Evolutionary conservation across 2,797 vertebrate genomes (phyloP), one percentile per base, ranked within the genome.

Genomic region (Acipenser oxyrinchus): DNA sequence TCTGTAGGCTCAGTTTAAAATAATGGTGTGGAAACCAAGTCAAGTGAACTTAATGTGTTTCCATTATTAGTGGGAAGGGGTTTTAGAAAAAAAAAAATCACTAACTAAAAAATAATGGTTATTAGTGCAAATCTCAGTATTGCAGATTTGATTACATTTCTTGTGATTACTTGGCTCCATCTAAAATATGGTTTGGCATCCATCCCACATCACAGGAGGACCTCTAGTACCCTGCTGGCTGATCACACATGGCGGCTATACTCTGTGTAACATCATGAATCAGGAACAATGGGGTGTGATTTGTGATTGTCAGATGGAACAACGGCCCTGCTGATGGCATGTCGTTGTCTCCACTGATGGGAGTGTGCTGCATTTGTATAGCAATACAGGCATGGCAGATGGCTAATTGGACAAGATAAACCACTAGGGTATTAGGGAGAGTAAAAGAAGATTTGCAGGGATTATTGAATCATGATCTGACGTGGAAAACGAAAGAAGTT

Each of bases 391-490:
- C 77, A 80, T 80, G 85, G 87, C 92, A 94, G 92, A 93, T 94
- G 92, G 91, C 86, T 92, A 92, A 92, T 91, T 93, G 88, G 87
- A 87, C 83, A 77, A 84, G 83, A 90, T 86, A 87, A 88, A 86
- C 78, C 82, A 70, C 67, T 66, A 75, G 77, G 76, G 74, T 78
- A 81, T 80, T 82, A 77, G 78, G 76, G 83, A 78, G 74, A 76
- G 78, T 70, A 71, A 74, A 74, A 74, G 70, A 72, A 79, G 78
- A 76, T 86, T 85, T 82, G 76, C 69, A 69, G 79, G 83, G 87
- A 88, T 88, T 90, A 83, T 72, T 69, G 9, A 77, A 70, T 84
- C 77, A 70, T 84, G 77, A 78, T 81, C 81, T 69, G 74, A 71
- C 70, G 62, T 65, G 13, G 65, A 66, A 77, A 69, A 71, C 69